Evolutionary conservation across 2,113 vertebrate genomes (phyloP), one percentile per base, ranked within the genome.

Genomic region (Sinocyclocheilus rhinocerous): DNA sequence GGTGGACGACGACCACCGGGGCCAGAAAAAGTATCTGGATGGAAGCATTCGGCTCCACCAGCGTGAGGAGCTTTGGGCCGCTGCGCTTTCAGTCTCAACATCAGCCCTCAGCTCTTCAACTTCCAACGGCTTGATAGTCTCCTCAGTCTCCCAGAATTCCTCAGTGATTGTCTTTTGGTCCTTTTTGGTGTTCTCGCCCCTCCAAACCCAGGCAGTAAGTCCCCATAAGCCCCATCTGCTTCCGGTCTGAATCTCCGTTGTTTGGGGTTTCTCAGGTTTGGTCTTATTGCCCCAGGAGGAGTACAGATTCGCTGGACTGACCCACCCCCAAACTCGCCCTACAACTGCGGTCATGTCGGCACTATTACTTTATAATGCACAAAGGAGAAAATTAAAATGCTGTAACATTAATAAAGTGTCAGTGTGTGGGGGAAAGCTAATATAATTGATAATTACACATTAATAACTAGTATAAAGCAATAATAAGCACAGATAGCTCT

Each of bases 131-230:
- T 91, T 92, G 10, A 93, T 13, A 63, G 94, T 93, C 77, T 93
- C 86, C 39, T 83, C 90, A 0, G 94, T 94, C 76, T 95, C 95
- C 94, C 94, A 95, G 88, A 65, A 95, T 85, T 94, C 92, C 39
- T 95, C 94, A 3, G 22, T 80, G 0, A 84, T 42, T 29, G 77
- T 72, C 15, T 83, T 80, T 48, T 89, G 87, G 75, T 93, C 92
- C 52, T 39, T 85, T 8, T 83, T 82, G 7, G 24, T 45, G 48
- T 87, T 91, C 90, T 87, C 83, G 0, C 90, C 87, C 11, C 88
- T 89, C 94, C 93, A 95, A 61, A 94, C 78, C 94, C 93, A 95
- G 7, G 92, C 88, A 0, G 84, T 86, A 82, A 94, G 89, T 3
- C 90, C 90, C 39, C 70, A 81, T 26, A 81, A 18, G 20, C 83